phyloP scores from a whole-genome alignment of 2,113 vertebrate genomes.

The Bagarius yarrelli region DNA sequence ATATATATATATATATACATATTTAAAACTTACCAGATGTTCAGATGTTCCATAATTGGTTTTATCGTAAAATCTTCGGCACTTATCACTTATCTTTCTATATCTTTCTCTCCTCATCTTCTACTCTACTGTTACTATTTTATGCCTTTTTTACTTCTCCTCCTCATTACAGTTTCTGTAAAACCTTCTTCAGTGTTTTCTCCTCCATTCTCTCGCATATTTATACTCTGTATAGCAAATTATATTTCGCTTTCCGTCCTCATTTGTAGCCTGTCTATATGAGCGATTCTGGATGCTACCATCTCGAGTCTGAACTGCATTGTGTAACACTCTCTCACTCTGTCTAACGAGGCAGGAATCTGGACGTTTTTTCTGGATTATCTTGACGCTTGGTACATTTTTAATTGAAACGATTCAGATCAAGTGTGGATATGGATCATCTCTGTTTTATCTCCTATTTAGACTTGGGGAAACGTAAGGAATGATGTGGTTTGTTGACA shows the following conservation, averaged over 20 bases:
- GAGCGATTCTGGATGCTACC: constrained; percentile 65
- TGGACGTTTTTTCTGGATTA: constrained; percentile 62
- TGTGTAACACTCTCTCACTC: constrained; percentile 70
- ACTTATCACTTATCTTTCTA: constrained; percentile 43
- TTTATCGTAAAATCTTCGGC: constrained; percentile 28
- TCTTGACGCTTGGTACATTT: constrained; percentile 73
- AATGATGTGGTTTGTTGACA: constrained; percentile 57
- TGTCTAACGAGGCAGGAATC: constrained; percentile 70
- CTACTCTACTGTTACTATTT: constrained; percentile 44
- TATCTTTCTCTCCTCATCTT: constrained; percentile 52
- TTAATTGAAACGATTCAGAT: constrained; percentile 68
- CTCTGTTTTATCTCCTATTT: constrained; percentile 44
- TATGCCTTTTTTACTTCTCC: constrained; percentile 41
- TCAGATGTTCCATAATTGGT: no score
- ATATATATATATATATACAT: no score
- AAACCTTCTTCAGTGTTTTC: constrained; percentile 36
- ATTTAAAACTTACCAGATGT: no score
- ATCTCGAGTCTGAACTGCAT: constrained; percentile 53
- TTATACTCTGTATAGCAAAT: neutral
- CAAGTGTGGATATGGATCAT: constrained; percentile 47
- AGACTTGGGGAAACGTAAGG: constrained; percentile 29
- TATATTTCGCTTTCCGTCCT: neutral
- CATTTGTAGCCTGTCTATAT: constrained; percentile 36
- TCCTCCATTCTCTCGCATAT: neutral
- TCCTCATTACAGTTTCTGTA: constrained; percentile 43